phyloP scores from a whole-genome alignment of 2,888 invertebrate species.

The Microctonus hyperodae region DNA sequence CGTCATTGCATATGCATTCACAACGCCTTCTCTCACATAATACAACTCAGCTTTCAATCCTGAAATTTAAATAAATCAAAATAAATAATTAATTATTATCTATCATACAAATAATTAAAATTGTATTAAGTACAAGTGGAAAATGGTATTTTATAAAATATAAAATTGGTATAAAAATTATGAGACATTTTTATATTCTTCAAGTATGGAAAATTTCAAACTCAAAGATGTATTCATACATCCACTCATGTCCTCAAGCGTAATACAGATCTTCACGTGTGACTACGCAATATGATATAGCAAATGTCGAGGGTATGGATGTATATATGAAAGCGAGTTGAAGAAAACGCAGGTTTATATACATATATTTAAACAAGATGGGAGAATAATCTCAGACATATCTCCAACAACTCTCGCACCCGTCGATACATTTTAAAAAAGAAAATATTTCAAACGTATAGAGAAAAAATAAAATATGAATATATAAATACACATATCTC shows the following conservation, averaged over 20 bases:
- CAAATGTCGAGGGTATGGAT: slow-evolving; percentile 25
- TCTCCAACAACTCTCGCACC: slow-evolving; percentile 21
- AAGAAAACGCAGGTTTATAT: slow-evolving; percentile 25
- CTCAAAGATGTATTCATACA: not conserved
- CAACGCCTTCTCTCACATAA: slow-evolving; percentile 83
- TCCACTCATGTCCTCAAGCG: slow-evolving; percentile 7
- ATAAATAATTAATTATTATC: too few relatives aligned
- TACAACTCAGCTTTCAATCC: slow-evolving; percentile 79
- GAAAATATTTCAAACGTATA: slow-evolving; percentile 33
- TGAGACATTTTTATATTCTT: too few relatives aligned
- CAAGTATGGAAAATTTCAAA: too few relatives aligned
- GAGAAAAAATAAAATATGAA: slow-evolving; percentile 3
- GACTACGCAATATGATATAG: slow-evolving; percentile 57
- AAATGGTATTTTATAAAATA: too few relatives aligned
- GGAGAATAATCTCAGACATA: slow-evolving; percentile 29
- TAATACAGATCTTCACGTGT: slow-evolving; percentile 53
- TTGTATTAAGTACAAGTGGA: too few relatives aligned
- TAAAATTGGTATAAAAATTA: too few relatives aligned
- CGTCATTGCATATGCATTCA: slow-evolving; percentile 85
- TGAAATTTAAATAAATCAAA: too few relatives aligned
- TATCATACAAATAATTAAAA: too few relatives aligned
- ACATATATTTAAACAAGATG: not conserved
- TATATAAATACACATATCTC: slow-evolving; percentile 5
- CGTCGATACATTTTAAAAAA: slow-evolving; percentile 32
- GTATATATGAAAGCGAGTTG: not conserved